Conservation (phyloP, 2,113 vertebrate species). For the Syngnathus scovelli region DNA sequence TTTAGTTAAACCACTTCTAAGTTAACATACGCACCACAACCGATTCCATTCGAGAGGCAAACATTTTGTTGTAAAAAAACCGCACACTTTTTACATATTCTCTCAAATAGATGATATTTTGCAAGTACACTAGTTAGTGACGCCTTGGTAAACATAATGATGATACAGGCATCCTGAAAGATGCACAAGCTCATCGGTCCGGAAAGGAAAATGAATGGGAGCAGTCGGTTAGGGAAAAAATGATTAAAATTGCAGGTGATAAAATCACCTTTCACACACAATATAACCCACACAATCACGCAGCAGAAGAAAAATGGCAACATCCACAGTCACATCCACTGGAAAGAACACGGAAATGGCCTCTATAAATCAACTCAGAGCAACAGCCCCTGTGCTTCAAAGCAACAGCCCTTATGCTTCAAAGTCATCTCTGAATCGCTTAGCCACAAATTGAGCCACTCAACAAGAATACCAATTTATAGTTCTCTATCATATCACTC, state of each 20-base stretch:
- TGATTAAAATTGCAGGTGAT: conserved; percentile 30
- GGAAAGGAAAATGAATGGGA: conserved; percentile 22
- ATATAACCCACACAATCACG: neutral
- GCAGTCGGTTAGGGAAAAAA: conserved; percentile 24
- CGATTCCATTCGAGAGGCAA: neutral
- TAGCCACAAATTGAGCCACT: conserved; percentile 47
- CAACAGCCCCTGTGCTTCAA: conserved; percentile 37
- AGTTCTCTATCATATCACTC: conserved; percentile 36
- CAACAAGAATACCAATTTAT: conserved; percentile 52
- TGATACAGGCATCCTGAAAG: neutral
- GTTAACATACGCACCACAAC: neutral
- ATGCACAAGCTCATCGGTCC: neutral
- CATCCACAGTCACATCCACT: conserved; percentile 1
- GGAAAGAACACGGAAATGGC: conserved; percentile 17
- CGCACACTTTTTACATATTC: no score
- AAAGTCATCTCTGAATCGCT: conserved; percentile 64
- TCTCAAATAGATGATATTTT: neutral
- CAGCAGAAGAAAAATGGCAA: neutral
- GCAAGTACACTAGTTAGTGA: neutral
- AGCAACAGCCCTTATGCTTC: conserved; percentile 49
- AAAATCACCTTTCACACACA: neutral
- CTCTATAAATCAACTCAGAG: conserved; percentile 50
- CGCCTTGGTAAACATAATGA: neutral
- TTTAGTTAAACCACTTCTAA: neutral
- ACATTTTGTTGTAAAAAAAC: neutral